Evolutionary conservation across 2,797 vertebrate species (phyloP).

Genomic region (Syndactyla subalaris): DNA sequence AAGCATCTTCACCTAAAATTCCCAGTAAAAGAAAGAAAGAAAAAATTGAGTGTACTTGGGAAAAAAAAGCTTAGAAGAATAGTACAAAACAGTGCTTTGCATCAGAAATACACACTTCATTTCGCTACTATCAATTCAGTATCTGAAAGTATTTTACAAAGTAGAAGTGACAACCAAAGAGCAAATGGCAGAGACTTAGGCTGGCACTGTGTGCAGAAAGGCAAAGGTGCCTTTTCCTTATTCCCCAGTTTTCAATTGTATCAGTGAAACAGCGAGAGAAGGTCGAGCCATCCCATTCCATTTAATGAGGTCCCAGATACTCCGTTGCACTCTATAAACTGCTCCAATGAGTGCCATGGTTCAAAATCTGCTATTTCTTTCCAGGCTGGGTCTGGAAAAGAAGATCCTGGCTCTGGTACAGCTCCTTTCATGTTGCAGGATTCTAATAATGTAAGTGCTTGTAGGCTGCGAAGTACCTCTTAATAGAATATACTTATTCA

Average conservation of each 20-base stretch:
- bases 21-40: neutral
- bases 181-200: neutral
- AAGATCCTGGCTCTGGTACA: neutral
- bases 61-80: neutral
- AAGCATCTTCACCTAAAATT: constrained; percentile 34
- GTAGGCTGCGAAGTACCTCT: neutral
- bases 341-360: neutral
- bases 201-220: neutral
- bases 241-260: neutral
- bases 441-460: neutral
- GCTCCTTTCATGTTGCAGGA: neutral
- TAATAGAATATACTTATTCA: neutral
- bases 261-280: neutral
- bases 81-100: neutral
- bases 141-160: neutral
- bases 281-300: neutral
- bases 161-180: neutral
- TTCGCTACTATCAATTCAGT: neutral
- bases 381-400: neutral
- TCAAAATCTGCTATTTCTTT: neutral
- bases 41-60: neutral
- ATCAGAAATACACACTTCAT: neutral
- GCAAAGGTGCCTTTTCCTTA: neutral
- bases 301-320: neutral
- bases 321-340: neutral